phyloP scores from a whole-genome alignment of 2,888 invertebrate species.

The Mellilla xanthometata region DNA sequence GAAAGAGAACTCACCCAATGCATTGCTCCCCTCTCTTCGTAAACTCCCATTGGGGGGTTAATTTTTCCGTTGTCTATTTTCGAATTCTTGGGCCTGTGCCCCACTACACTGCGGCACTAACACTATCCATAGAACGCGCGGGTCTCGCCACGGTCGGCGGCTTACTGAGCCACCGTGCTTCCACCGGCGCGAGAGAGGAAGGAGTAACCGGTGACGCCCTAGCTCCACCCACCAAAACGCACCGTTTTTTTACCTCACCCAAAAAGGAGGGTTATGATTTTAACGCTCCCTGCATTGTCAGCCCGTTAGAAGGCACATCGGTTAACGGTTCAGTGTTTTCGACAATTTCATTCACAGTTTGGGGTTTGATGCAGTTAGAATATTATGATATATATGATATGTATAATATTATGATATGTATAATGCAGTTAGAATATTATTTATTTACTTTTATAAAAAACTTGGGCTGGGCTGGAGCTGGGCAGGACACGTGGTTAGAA shows the following conservation, averaged over 20 bases:
- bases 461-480: too few species aligned
- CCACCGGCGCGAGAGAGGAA: conserved; percentile 37
- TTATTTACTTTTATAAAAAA: too few species aligned
- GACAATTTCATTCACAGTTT: too few species aligned
- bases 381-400: too few species aligned
- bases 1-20: conserved; percentile 88
- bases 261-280: neutral
- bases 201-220: conserved; percentile 35
- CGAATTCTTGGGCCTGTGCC: conserved; percentile 77
- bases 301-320: too few species aligned
- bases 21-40: conserved; percentile 95
- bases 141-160: conserved; percentile 65
- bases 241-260: conserved; percentile 33
- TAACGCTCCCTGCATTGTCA: too few species aligned
- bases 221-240: conserved; percentile 46
- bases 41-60: conserved; percentile 94
- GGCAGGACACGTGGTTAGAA: too few species aligned
- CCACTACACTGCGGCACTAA: conserved; percentile 75
- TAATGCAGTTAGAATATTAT: too few species aligned
- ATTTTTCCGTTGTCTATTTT: conserved; percentile 78
- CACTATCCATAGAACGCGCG: conserved; percentile 55
- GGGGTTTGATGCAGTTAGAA: too few species aligned
- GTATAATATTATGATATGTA: too few species aligned
- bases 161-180: conserved; percentile 45
- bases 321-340: too few species aligned